These are phyloP conservation scores for Pyrocephalus nanus DNA, from an alignment of 2,797 vertebrate species.

Conservation along the genomic window DNA sequence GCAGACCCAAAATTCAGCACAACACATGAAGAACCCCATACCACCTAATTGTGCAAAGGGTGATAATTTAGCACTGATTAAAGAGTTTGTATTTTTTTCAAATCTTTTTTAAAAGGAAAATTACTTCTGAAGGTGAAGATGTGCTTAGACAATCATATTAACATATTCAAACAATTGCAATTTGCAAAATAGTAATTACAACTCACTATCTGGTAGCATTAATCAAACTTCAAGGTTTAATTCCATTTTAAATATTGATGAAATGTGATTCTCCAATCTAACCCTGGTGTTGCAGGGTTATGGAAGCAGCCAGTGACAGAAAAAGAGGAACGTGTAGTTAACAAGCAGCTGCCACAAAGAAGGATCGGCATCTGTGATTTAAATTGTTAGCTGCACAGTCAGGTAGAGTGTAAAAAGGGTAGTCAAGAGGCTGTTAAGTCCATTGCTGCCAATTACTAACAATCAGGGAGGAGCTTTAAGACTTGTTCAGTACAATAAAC, in stretches of 20 bases:
- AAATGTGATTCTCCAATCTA: constrained; percentile 80
- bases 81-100: constrained; percentile 78
- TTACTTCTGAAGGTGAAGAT: constrained; percentile 87
- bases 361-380: constrained; percentile 85
- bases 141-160: constrained; percentile 86
- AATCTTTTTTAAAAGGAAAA: constrained; percentile 79
- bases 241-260: constrained; percentile 89
- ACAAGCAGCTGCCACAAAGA: constrained; percentile 87
- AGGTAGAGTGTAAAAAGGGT: constrained; percentile 92
- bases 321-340: constrained; percentile 76
- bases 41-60: constrained; percentile 63
- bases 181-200: constrained; percentile 86
- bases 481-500: constrained; percentile 93
- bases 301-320: constrained; percentile 68
- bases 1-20: constrained; percentile 42
- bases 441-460: constrained; percentile 94
- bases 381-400: constrained; percentile 90
- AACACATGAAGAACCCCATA: not conserved
- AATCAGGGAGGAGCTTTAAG: constrained; percentile 91
- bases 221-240: constrained; percentile 86
- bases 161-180: constrained; percentile 84
- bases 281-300: constrained; percentile 80
- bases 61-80: constrained; percentile 84
- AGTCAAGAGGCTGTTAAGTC: constrained; percentile 97
- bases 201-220: constrained; percentile 77